Evolutionary conservation across 2,888 invertebrate genomes (phyloP).

Genomic region (Oxyscelio sp.): DNA sequence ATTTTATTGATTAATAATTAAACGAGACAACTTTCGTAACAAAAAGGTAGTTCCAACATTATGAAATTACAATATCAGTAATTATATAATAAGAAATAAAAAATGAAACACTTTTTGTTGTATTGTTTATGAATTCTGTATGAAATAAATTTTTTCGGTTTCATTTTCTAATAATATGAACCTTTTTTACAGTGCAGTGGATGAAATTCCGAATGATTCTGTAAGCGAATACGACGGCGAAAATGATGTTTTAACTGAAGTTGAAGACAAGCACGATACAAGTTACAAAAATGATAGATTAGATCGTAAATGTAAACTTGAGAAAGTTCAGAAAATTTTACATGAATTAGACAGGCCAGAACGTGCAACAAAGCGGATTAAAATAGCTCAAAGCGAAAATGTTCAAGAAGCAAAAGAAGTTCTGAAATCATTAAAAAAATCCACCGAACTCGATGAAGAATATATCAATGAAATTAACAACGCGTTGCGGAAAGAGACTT

Average conservation of each 20-base stretch:
- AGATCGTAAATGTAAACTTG: neutral
- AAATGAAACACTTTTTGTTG: too few species aligned
- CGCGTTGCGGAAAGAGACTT: slow-evolving; percentile 1
- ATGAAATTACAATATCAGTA: too few species aligned
- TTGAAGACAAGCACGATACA: neutral
- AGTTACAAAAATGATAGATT: neutral
- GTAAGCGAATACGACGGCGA: neutral
- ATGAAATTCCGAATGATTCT: neutral
- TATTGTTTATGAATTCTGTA: too few species aligned
- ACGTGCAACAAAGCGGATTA: neutral
- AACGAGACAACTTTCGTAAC: too few species aligned
- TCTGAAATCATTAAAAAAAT: slow-evolving; percentile 9
- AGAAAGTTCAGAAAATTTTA: neutral
- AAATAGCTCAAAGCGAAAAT: neutral
- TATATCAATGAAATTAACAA: slow-evolving; percentile 1
- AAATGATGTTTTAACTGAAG: neutral
- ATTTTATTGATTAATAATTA: too few species aligned
- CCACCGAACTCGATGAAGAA: slow-evolving; percentile 2
- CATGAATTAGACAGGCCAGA: slow-evolving; percentile 2
- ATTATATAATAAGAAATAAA: too few species aligned
- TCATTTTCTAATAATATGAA: too few species aligned
- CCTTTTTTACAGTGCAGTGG: too few species aligned
- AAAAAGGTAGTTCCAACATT: too few species aligned
- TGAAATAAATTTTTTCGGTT: too few species aligned
- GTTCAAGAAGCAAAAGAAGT: neutral